A percentile compares a stretch with the other conserved stretches of the same genome.
Conservation (phyloP, 2,797 vertebrate species). For the Spinus pinus region DNA sequence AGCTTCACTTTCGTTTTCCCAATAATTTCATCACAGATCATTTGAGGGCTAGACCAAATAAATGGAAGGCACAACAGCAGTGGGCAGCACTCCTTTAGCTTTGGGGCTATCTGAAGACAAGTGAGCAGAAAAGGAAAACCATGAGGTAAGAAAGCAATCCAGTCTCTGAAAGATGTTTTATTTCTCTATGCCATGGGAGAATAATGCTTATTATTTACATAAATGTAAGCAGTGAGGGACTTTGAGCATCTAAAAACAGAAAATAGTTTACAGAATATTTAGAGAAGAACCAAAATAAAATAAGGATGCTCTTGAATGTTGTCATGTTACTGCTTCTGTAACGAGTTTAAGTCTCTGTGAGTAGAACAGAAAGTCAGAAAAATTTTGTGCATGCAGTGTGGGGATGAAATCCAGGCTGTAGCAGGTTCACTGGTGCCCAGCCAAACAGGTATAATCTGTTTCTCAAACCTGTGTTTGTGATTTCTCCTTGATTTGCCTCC, state of each 20-base stretch:
- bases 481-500: background rate
- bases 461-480: background rate
- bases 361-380: background rate
- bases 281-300: background rate
- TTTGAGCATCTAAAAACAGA: background rate
- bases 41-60: background rate
- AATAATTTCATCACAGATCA: accelerated
- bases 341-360: background rate
- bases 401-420: background rate
- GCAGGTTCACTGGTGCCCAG: background rate
- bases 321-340: background rate
- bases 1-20: background rate
- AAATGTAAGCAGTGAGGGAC: background rate
- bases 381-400: background rate
- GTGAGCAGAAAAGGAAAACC: background rate
- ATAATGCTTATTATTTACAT: background rate
- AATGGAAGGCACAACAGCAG: background rate
- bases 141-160: slow-evolving; percentile 41
- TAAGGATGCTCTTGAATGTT: background rate
- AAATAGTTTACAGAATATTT: background rate
- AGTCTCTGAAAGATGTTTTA: background rate
- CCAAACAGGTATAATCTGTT: background rate
- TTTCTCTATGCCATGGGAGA: background rate
- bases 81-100: background rate
- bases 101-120: background rate